Evolutionary conservation across 2,888 invertebrate species (phyloP).

Genomic region (Phytoseiulus persimilis): DNA sequence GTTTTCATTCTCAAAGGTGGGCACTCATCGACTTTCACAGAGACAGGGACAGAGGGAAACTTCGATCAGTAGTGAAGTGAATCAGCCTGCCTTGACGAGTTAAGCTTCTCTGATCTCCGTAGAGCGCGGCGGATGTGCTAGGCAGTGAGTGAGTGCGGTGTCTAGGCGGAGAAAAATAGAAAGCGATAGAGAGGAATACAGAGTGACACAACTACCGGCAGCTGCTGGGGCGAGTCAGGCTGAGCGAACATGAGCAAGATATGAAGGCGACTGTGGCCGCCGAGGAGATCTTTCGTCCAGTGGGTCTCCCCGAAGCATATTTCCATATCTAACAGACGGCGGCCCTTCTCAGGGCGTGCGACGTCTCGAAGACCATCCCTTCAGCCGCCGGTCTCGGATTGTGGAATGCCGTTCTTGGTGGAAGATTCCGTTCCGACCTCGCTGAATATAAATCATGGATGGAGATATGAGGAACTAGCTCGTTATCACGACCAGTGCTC

Average conservation of each 20-base stretch:
- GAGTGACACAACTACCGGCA: background rate
- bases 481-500: no score
- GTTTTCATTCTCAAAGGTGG: background rate
- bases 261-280: background rate
- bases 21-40: background rate
- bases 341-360: background rate
- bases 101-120: background rate
- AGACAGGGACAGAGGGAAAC: background rate
- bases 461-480: no score
- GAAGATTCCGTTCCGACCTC: background rate
- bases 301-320: background rate
- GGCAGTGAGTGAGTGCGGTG: background rate
- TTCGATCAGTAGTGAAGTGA: background rate
- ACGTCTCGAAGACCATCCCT: background rate
- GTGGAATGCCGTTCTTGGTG: background rate
- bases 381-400: background rate
- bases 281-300: background rate
- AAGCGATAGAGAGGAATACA: constrained; percentile 5
- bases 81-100: background rate
- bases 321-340: background rate
- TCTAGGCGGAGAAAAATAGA: background rate
- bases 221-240: background rate
- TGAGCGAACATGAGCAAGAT: background rate
- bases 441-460: background rate
- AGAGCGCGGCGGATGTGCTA: background rate